Conservation (phyloP, 2,797 vertebrate species). For the Petrocephalus sullivani region DNA sequence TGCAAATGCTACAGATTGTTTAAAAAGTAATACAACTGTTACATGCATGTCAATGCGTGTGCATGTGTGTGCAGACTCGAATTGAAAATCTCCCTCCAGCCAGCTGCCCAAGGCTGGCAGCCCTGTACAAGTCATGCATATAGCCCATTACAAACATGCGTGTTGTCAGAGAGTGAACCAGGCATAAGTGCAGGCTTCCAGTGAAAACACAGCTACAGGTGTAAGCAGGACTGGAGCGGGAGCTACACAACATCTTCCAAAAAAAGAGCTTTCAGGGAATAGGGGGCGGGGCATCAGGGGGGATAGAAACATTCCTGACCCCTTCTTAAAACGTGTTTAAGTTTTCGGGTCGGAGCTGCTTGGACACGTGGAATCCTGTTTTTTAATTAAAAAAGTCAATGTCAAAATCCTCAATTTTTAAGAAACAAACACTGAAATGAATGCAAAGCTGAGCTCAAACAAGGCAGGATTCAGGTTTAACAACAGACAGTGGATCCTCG, state of each 20-base stretch:
- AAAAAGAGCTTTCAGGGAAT: not conserved
- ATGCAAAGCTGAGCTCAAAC: not conserved
- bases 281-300: not conserved
- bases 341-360: not conserved
- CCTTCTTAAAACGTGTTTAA: not conserved
- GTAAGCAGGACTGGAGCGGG: not conserved
- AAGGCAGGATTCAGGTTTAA: not conserved
- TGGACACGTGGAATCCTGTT: not conserved
- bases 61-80: not conserved
- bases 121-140: not conserved
- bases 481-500: not conserved
- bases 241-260: not conserved
- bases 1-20: too few species aligned
- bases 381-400: not conserved
- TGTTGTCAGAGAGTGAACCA: not conserved
- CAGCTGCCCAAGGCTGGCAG: not conserved
- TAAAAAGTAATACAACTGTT: too few species aligned
- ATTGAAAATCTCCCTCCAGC: not conserved
- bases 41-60: not conserved
- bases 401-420: not conserved
- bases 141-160: not conserved
- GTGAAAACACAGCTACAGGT: not conserved
- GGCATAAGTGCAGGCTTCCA: not conserved
- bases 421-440: not conserved
- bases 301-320: not conserved